A percentile compares a stretch with the other conserved stretches of the same genome.
Conservation (phyloP, 1,140 invertebrate species). For the Apis laboriosa region DNA sequence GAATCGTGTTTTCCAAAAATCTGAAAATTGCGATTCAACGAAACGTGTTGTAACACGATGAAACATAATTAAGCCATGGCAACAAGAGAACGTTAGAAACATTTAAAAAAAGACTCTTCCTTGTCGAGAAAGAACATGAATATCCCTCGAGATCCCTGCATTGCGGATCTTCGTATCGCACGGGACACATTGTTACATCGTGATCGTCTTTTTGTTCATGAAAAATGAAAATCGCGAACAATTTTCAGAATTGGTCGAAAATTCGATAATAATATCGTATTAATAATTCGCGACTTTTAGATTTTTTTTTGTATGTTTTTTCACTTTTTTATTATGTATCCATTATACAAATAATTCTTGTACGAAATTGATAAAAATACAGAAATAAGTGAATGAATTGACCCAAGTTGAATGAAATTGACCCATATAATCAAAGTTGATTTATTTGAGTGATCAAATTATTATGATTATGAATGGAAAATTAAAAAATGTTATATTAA, state of each 20-base stretch:
- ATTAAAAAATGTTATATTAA: too few species aligned
- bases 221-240: not conserved
- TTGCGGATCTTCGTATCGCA: constrained; percentile 33
- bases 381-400: too few species aligned
- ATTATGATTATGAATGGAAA: too few species aligned
- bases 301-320: not conserved
- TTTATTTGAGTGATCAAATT: too few species aligned
- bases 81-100: constrained; percentile 25
- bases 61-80: constrained; percentile 28
- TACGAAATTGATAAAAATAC: too few species aligned
- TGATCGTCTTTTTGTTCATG: not conserved
- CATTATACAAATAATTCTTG: not conserved
- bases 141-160: constrained; percentile 49
- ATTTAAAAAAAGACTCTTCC: constrained; percentile 30
- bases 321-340: too few species aligned
- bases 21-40: not conserved
- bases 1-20: not conserved
- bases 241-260: not conserved
- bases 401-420: too few species aligned
- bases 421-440: too few species aligned
- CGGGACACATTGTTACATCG: constrained; percentile 3
- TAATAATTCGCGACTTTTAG: not conserved
- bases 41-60: not conserved
- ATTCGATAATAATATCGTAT: too few species aligned
- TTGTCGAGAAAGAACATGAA: constrained; percentile 18